These are phyloP conservation scores for Syngnathus acus DNA, from an alignment of 2,797 vertebrate species.

Conservation along the genomic window DNA sequence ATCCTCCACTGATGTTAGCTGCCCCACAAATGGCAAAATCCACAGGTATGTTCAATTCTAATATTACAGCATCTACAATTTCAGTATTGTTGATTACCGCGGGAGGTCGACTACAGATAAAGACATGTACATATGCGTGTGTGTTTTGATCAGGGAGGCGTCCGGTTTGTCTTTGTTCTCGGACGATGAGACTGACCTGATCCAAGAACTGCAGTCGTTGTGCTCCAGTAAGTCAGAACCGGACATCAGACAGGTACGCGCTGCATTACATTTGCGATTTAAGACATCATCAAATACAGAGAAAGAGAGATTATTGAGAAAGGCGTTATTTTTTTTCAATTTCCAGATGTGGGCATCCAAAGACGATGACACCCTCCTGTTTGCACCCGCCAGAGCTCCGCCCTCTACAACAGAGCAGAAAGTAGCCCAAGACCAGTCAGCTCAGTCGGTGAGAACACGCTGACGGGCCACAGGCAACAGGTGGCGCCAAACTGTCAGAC, in stretches of 20 bases:
- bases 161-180: slow-evolving; percentile 74
- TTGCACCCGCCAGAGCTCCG: slow-evolving; percentile 58
- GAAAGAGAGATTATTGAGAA: too few relatives aligned
- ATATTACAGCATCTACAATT: not conserved
- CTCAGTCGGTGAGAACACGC: slow-evolving; percentile 42
- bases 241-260: slow-evolving; percentile 86
- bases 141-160: slow-evolving; percentile 48
- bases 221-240: slow-evolving; percentile 94
- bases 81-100: not conserved
- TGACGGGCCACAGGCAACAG: not conserved
- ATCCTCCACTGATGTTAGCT: slow-evolving; percentile 55
- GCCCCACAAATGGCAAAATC: slow-evolving; percentile 41
- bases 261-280: too few relatives aligned
- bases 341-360: slow-evolving; percentile 78
- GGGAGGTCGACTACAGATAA: too few relatives aligned
- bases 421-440: slow-evolving; percentile 28
- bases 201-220: slow-evolving; percentile 86
- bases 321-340: not conserved
- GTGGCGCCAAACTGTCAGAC: not conserved
- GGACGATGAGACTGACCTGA: slow-evolving; percentile 85
- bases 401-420: slow-evolving; percentile 56
- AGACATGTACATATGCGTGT: not conserved
- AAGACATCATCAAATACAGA: too few relatives aligned
- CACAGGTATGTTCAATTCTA: slow-evolving; percentile 53
- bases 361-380: slow-evolving; percentile 76